These are phyloP conservation scores for Threskiornis aethiopicus DNA, from an alignment of 2,797 vertebrate genomes.

Conservation along the genomic window DNA sequence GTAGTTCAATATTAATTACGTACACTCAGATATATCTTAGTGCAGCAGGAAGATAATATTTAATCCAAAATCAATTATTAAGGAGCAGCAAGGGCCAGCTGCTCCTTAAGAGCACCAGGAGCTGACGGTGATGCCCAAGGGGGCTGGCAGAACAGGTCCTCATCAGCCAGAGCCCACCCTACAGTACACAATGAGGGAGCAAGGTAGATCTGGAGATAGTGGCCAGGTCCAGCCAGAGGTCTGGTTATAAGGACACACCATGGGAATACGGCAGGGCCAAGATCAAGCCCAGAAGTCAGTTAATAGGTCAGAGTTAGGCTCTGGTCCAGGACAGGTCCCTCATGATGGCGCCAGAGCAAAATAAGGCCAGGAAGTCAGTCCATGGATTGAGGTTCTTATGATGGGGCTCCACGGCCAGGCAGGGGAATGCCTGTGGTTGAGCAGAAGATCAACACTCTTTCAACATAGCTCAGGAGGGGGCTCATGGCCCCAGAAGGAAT, in stretches of 20 bases:
- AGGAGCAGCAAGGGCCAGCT: neutral
- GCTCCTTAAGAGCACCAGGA: neutral
- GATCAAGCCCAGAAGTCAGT: neutral
- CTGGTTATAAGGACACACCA: neutral
- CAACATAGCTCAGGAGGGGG: neutral
- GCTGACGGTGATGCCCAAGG: neutral
- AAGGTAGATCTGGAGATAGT: neutral
- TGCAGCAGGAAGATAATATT: neutral
- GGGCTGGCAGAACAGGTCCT: neutral
- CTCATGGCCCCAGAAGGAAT: fast-evolving
- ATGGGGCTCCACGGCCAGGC: neutral
- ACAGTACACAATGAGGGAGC: fast-evolving
- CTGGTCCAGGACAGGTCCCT: neutral
- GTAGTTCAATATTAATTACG: neutral
- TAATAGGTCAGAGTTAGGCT: neutral
- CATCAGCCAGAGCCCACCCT: fast-evolving
- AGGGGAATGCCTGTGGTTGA: neutral
- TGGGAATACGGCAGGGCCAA: neutral
- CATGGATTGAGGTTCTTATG: neutral
- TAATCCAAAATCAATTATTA: neutral
- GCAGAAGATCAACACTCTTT: neutral
- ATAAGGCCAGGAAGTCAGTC: neutral
- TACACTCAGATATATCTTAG: neutral
- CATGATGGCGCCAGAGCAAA: neutral
- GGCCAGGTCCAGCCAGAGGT: neutral